Evolutionary conservation across 2,888 invertebrate genomes (phyloP), one percentile per base, ranked within the genome.

Genomic region (Dasypolia templi): DNA sequence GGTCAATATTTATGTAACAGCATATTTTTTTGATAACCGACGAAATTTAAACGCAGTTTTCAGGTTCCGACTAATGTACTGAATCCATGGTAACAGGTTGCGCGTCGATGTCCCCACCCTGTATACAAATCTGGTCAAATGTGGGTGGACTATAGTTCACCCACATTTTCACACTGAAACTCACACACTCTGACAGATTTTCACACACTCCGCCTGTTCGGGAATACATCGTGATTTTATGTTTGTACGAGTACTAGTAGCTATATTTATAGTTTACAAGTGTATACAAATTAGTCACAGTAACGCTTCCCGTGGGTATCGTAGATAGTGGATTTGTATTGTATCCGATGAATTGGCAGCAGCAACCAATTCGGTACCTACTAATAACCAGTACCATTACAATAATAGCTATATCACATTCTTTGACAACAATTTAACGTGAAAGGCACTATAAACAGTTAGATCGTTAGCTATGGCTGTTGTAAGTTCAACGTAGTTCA

Each of bases 261-360:
- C 0, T 56, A 29, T 11, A 14, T n/a, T 51, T 51, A 14, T 53
- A 59, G 44, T 73, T 65, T 49, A 39, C 39, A 42, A 67, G 29
- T 39, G n/a, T 32, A 51, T 26, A 44, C 39, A 32, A 55, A 77
- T 77, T 79, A 39, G 62, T 79, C 76, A 75, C 56, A 61, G 55
- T 81, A 58, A 76, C 44, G 71, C 9, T 32, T 51, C 79, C 82
- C 82, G 29, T 51, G 77, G 39, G 79, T 77, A 46, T 71, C 62
- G 56, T 81, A 42, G 7, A 56, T 71, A 49, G 3, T 46, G 53
- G 61, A 62, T 77, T 79, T 39, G 32, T 35, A 68, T 58, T 77
- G 46, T 71, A 51, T 58, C 17, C 49, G 61, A 58, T 71, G 29
- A 32, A 71, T 61, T 61, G 51, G n/a, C 32, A 19, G 29, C 14